Percentiles rank a stretch among this genome's conserved stretches.
Evolutionary conservation across 2,797 vertebrate species (phyloP).

Genomic region (Myotis daubentonii): DNA sequence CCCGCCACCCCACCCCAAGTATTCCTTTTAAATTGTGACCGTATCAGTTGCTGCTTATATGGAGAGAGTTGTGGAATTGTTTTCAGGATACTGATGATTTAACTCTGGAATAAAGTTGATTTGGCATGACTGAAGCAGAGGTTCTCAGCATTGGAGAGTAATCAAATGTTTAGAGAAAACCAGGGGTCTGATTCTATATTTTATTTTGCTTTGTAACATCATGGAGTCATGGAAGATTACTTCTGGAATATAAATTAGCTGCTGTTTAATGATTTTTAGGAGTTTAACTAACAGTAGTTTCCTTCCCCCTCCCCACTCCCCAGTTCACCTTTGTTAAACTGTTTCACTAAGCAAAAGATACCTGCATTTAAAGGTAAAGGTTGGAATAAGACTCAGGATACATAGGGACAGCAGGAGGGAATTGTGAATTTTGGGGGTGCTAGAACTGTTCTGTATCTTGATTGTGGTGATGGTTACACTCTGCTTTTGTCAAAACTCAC

Average conservation of each 20-base stretch:
- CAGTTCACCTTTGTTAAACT: background rate
- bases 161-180: background rate
- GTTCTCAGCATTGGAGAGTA: background rate
- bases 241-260: background rate
- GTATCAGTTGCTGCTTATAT: background rate
- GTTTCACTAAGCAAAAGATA: background rate
- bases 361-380: background rate
- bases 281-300: background rate
- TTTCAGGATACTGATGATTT: background rate
- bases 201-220: constrained; percentile 19
- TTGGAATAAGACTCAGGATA: background rate
- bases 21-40: background rate
- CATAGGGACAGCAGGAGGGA: background rate
- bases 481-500: background rate
- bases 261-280: background rate
- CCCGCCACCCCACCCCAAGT: no score
- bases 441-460: background rate
- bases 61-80: background rate
- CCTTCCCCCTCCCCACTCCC: accelerated
- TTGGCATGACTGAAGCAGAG: background rate
- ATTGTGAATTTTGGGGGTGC: background rate
- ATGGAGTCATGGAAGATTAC: background rate
- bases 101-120: background rate
- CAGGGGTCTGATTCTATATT: background rate
- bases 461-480: background rate